A percentile compares a stretch with the other conserved stretches of the same genome.
Evolutionary conservation across 1,140 invertebrate genomes (phyloP).

Genomic region (Drosophila insularis): DNA sequence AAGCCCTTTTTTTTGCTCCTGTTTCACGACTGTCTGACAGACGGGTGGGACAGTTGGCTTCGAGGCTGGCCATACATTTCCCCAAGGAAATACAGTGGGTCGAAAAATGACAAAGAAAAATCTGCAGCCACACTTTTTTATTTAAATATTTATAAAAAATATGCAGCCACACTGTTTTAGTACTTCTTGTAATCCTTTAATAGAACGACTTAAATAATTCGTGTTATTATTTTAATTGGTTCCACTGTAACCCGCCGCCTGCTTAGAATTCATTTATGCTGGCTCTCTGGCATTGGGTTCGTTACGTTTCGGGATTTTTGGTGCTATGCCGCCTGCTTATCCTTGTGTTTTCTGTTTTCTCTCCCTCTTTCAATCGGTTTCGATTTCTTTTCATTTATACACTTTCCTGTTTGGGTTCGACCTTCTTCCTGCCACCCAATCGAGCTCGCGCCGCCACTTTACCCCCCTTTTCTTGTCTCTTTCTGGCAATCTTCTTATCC

Average conservation of each 20-base stretch:
- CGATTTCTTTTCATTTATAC: slow-evolving; percentile 80
- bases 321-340: slow-evolving; percentile 59
- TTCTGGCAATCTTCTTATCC: slow-evolving; percentile 16
- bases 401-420: slow-evolving; percentile 55
- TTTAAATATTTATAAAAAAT: not conserved
- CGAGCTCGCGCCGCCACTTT: not conserved
- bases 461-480: not conserved
- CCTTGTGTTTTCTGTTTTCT: slow-evolving; percentile 28
- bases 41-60: slow-evolving; percentile 27
- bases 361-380: slow-evolving; percentile 56
- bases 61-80: slow-evolving; percentile 27
- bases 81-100: slow-evolving; percentile 40
- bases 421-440: slow-evolving; percentile 12
- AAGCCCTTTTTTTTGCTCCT: slow-evolving; percentile 63
- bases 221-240: not conserved
- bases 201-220: no score
- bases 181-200: not conserved
- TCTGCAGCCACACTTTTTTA: no score
- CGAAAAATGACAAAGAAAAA: not conserved
- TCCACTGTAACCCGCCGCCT: slow-evolving; percentile 42
- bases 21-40: slow-evolving; percentile 11
- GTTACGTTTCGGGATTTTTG: slow-evolving; percentile 28
- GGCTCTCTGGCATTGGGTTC: slow-evolving; percentile 31
- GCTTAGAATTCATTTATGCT: slow-evolving; percentile 77
- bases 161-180: slow-evolving; percentile 11